phyloP scores from a whole-genome alignment of 2,797 vertebrate species.

The Erethizon dorsatum region DNA sequence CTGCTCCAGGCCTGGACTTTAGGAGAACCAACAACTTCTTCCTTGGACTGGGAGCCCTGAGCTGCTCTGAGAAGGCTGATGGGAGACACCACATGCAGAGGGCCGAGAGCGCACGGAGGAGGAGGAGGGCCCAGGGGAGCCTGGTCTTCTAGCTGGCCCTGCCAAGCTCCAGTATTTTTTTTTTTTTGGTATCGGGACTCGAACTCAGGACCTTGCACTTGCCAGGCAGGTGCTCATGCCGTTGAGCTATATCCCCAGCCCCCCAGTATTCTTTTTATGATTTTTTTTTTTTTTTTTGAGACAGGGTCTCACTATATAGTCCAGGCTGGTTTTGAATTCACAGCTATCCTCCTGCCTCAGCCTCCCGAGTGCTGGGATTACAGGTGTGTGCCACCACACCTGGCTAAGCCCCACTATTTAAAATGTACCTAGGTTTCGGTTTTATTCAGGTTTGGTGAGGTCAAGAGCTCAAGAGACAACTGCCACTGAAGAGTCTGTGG shows the following conservation, averaged over 20 bases:
- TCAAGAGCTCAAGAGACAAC: not conserved
- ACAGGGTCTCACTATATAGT: not conserved
- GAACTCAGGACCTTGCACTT: too few relatives aligned
- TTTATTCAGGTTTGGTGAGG: not conserved
- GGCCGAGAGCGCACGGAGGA: not conserved
- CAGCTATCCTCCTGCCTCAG: not conserved
- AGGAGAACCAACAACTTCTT: not conserved
- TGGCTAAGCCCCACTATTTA: not conserved
- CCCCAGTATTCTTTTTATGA: not conserved
- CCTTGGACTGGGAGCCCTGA: not conserved
- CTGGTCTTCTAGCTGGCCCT: not conserved
- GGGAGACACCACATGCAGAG: not conserved
- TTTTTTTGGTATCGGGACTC: not conserved
- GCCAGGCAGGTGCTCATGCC: too few relatives aligned
- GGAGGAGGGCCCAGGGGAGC: not conserved
- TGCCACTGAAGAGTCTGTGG: not conserved
- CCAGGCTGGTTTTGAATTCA: not conserved
- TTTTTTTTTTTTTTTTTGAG: not conserved
- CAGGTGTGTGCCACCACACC: not conserved
- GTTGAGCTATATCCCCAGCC: too few relatives aligned
- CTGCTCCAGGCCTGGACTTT: not conserved
- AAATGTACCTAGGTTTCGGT: not conserved
- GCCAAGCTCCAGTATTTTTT: not conserved
- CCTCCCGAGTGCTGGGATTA: not conserved
- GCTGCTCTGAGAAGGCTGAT: not conserved